These are phyloP conservation scores for Henricia sp. DNA, from an alignment of 53 echinoderm and acorn worm species.

Conservation along the genomic window DNA sequence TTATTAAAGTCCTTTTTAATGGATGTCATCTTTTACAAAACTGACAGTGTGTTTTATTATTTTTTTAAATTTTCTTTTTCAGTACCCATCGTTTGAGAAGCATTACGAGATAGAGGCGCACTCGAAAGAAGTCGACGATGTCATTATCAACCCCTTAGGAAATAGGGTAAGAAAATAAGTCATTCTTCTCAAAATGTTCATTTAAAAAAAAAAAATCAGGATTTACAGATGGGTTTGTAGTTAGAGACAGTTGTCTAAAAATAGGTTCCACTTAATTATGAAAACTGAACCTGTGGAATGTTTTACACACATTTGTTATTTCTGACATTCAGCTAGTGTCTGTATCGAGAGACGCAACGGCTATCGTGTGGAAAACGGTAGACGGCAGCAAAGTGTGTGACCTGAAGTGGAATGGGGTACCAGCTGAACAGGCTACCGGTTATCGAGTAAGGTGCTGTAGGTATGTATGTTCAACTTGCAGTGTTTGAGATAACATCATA, in stretches of 20 bases:
- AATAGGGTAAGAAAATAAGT: constrained; percentile 75
- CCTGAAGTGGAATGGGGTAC: constrained; percentile 81
- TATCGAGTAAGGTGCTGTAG: constrained; percentile 89
- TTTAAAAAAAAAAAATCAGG: not conserved
- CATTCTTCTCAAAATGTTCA: not conserved
- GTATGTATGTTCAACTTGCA: too few species aligned
- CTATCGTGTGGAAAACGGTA: constrained; percentile 82
- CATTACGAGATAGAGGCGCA: constrained; percentile 89
- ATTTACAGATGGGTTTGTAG: not conserved
- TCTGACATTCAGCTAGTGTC: constrained; percentile 69
- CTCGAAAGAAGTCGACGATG: constrained; percentile 88
- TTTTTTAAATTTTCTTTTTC: constrained; percentile 14
- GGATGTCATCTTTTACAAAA: not conserved
- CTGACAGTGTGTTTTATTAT: not conserved
- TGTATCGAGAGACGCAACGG: constrained; percentile 84
- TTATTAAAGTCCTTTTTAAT: too few species aligned
- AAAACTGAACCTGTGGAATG: too few species aligned
- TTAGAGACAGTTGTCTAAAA: not conserved
- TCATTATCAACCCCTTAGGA: constrained; percentile 90
- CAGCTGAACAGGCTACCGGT: constrained; percentile 56
- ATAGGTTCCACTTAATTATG: not conserved
- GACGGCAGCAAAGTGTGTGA: constrained; percentile 80
- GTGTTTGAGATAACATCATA: too few species aligned
- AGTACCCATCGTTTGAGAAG: constrained; percentile 86
- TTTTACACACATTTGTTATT: too few species aligned